Base-by-base conservation (phyloP, 92 coral and sea anemone genomes). In the Micromussa lordhowensis region DNA sequence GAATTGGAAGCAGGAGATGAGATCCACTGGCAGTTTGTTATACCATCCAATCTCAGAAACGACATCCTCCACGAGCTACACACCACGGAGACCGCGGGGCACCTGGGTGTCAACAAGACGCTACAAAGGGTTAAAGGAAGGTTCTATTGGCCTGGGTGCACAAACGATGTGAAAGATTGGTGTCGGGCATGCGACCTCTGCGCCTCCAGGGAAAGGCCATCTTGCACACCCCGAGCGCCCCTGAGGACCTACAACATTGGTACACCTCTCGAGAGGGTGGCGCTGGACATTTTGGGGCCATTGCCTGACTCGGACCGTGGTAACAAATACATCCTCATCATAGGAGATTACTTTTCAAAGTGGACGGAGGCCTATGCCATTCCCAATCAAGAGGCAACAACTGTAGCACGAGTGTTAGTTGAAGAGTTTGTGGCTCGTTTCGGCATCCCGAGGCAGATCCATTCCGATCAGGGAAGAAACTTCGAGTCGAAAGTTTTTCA, bases 271-370 rank as follows among this genome's bases (percentile, higher is more conserved):
- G 84, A 84, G 80, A 61, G 82, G 19, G 28, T 72, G 72, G 79
- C 80, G 4, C 28, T 35, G 31, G 70, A 84, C 58, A 30, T 80
- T 9, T 49, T 70, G 59, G 90, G 68, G 22, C 90, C 80, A 1
- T 55, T 87, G 53, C 85, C 85, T n/a, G 57, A 16, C 21, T 35
- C 64, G 26, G 76, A 86, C 61, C 59, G 8, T 28, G 90, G 86
- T 12, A 80, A 80, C 75, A 88, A 81, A 30, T 81, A 79, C 59
- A 49, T 87, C 28, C 38, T 79, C 3, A n/a, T 87, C 51, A 29
- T 80, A n/a, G 75, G 80, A 8, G 86, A 87, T 29, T 87, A 80
- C 73, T 87, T 87, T 73, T 35, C 73, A 3, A 79, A 79, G 90
- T 87, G 80, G 90, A 68, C 36, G 35, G 86, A 82, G 26, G 77